Percentiles rank a stretch among this genome's conserved stretches.
phyloP scores from a whole-genome alignment of 2,797 vertebrate genomes.

The Pelodytes ibericus region DNA sequence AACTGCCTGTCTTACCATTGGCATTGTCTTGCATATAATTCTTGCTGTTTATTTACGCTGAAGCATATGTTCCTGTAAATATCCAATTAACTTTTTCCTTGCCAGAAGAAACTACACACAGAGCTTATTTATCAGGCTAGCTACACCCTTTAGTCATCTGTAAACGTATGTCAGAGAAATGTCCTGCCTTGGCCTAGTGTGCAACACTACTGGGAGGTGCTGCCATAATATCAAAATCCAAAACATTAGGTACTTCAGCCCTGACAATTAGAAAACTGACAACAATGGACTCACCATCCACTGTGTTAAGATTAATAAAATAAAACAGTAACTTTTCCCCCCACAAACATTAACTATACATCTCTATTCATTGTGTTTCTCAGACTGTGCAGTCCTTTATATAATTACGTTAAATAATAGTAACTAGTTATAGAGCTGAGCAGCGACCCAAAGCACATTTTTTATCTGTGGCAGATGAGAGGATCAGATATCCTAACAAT shows the following conservation, averaged over 20 bases:
- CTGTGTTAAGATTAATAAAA: background rate
- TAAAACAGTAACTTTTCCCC: background rate
- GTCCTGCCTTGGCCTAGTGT: too few relatives aligned
- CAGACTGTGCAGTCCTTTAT: background rate
- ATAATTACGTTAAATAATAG: conserved; percentile 33
- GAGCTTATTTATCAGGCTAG: too few relatives aligned
- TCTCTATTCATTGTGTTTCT: conserved; percentile 7
- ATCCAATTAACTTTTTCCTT: too few relatives aligned
- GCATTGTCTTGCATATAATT: background rate
- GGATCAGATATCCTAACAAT: conserved; percentile 48
- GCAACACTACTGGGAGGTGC: too few relatives aligned
- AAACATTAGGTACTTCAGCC: too few relatives aligned
- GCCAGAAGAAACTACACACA: too few relatives aligned
- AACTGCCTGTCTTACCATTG: background rate
- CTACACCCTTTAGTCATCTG: too few relatives aligned
- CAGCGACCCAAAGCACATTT: conserved; percentile 10
- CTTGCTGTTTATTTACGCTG: background rate
- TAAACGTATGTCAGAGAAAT: too few relatives aligned
- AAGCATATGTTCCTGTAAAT: too few relatives aligned
- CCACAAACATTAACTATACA: background rate
- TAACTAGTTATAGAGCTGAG: background rate
- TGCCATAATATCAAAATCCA: too few relatives aligned
- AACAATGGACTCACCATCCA: too few relatives aligned
- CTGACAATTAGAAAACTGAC: too few relatives aligned
- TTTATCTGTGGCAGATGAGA: conserved; percentile 45